phyloP scores from a whole-genome alignment of 2,113 vertebrate species.

The Pedionomus torquatus region DNA sequence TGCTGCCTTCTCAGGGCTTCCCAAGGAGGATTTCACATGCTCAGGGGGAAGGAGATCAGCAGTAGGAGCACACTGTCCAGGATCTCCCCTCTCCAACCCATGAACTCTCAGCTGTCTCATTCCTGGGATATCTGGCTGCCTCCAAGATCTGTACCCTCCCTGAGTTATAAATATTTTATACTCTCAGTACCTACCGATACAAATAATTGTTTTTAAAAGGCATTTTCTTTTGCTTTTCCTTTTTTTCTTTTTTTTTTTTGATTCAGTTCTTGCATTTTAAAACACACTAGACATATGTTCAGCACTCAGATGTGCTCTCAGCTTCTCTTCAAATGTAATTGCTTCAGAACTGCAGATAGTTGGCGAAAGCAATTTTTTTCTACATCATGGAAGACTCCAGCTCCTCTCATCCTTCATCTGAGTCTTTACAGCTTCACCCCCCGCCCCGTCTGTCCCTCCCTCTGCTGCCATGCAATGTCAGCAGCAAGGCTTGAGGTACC shows the following conservation, averaged over 20 bases:
- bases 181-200: not conserved
- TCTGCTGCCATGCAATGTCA: not conserved
- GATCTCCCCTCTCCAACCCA: not conserved
- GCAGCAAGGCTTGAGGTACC: not conserved
- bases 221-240: not conserved
- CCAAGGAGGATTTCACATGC: not conserved
- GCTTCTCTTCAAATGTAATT: constrained; percentile 71
- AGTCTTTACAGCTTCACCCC: not conserved
- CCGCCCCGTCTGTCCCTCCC: not conserved
- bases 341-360: constrained; percentile 71
- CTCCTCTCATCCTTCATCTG: not conserved
- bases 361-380: constrained; percentile 75
- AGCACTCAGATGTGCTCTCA: constrained; percentile 32
- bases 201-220: constrained; percentile 33
- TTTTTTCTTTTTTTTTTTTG: not conserved
- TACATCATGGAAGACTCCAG: constrained; percentile 52
- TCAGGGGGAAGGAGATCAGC: not conserved
- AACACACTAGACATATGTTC: not conserved
- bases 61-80: fast-evolving
- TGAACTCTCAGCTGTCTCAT: not conserved
- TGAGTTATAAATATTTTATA: constrained; percentile 58
- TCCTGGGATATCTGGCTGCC: not conserved
- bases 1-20: not conserved
- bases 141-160: not conserved
- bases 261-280: constrained; percentile 2